phyloP scores from a whole-genome alignment of 2,113 vertebrate genomes.

The Malurus elegans region DNA sequence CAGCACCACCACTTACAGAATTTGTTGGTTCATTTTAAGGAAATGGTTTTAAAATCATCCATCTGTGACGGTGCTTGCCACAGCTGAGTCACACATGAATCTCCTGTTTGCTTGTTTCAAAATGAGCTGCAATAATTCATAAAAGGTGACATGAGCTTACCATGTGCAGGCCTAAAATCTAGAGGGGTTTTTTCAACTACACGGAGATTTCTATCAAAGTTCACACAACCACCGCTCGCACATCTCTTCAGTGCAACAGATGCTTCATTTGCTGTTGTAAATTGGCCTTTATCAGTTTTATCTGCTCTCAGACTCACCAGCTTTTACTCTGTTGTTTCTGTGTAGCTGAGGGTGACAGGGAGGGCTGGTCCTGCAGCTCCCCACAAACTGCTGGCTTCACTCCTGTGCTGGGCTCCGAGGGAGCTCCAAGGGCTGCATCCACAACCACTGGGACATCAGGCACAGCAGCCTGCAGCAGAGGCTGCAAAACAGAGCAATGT shows the following conservation, averaged over 20 bases:
- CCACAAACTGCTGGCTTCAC: neutral
- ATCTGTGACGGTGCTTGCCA: neutral
- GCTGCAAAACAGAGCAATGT: neutral
- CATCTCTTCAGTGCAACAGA: fast-evolving
- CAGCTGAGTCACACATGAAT: neutral
- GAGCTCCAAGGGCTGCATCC: neutral
- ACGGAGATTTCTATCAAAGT: neutral
- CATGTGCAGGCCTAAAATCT: neutral
- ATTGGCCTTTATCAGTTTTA: neutral
- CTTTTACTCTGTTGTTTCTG: neutral
- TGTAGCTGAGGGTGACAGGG: neutral
- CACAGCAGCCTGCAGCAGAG: neutral
- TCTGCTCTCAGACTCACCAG: neutral
- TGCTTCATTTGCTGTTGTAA: neutral
- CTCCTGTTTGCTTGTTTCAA: neutral
- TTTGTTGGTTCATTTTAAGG: neutral
- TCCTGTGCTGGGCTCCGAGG: fast-evolving
- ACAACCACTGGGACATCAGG: neutral
- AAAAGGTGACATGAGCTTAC: neutral
- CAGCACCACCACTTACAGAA: neutral
- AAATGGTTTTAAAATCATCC: neutral
- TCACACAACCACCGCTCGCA: neutral
- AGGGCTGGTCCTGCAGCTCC: neutral
- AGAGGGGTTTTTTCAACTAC: neutral
- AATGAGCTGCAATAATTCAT: neutral